Evolutionary conservation across 2,888 invertebrate genomes (phyloP).

Genomic region (Agrochola macilenta): DNA sequence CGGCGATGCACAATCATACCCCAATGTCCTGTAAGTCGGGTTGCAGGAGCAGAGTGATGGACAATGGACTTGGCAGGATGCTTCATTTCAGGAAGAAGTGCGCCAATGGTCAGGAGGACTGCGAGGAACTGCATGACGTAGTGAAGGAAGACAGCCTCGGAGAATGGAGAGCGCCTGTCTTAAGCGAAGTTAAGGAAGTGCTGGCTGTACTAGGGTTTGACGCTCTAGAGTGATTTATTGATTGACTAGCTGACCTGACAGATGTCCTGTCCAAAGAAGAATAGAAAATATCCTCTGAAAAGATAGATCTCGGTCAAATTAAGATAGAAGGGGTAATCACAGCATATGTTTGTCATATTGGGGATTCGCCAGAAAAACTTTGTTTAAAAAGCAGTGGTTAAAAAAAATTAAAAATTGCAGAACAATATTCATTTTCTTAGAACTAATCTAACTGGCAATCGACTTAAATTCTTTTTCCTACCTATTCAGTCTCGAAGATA

Average conservation of each 20-base stretch:
- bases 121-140: slow-evolving; percentile 11
- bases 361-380: no score
- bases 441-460: no score
- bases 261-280: neutral
- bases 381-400: no score
- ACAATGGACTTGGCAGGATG: neutral
- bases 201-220: neutral
- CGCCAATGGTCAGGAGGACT: neutral
- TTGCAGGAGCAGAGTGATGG: neutral
- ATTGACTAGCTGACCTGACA: neutral
- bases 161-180: slow-evolving; percentile 6
- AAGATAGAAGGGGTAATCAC: no score
- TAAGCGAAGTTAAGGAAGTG: slow-evolving; percentile 9
- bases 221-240: neutral
- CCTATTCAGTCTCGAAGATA: no score
- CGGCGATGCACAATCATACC: slow-evolving; percentile 52
- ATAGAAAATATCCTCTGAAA: no score
- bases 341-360: no score
- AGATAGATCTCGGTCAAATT: no score
- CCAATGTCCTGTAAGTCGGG: slow-evolving; percentile 31
- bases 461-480: no score
- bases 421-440: no score
- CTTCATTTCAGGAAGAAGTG: slow-evolving; percentile 21
- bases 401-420: no score
- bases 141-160: slow-evolving; percentile 16